A percentile compares a stretch with the other conserved stretches of the same genome.
phyloP scores from a whole-genome alignment of 1,140 invertebrate species.

The Paralvinella palmiformis region DNA sequence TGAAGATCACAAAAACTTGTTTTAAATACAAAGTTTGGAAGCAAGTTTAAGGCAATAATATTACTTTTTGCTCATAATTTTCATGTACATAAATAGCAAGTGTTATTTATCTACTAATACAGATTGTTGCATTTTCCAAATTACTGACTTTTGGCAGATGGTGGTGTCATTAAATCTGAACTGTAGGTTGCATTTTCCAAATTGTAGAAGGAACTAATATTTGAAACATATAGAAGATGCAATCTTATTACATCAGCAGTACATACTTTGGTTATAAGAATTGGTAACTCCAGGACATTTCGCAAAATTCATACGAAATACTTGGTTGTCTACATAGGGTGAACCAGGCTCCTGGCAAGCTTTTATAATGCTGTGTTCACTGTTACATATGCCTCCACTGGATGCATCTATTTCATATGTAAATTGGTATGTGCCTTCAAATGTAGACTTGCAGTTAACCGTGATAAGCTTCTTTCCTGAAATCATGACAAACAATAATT shows the following conservation, averaged over 20 bases:
- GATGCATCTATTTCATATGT: conserved; percentile 40
- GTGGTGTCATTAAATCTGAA: background rate
- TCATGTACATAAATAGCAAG: too few species aligned
- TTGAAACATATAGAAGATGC: background rate
- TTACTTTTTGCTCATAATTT: too few species aligned
- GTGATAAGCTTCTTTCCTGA: conserved; percentile 22
- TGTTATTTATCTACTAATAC: background rate
- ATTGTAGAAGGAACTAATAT: background rate
- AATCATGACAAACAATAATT: background rate
- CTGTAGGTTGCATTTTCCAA: background rate
- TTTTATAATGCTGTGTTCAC: conserved; percentile 72
- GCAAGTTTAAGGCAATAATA: too few species aligned
- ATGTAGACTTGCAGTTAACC: conserved; percentile 45
- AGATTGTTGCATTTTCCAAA: background rate
- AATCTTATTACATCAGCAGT: too few species aligned
- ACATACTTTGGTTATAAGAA: conserved; percentile 74
- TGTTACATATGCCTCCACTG: conserved; percentile 46
- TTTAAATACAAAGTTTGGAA: too few species aligned
- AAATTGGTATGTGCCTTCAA: conserved; percentile 48
- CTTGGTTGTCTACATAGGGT: conserved; percentile 91
- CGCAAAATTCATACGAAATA: conserved; percentile 91
- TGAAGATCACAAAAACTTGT: too few species aligned
- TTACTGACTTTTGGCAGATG: background rate
- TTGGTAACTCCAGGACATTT: conserved; percentile 76
- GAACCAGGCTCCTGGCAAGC: conserved; percentile 94